Percentiles rank a stretch among this genome's conserved stretches.
Evolutionary conservation across 1,140 invertebrate genomes (phyloP).

Genomic region (Drosophila oshimai): DNA sequence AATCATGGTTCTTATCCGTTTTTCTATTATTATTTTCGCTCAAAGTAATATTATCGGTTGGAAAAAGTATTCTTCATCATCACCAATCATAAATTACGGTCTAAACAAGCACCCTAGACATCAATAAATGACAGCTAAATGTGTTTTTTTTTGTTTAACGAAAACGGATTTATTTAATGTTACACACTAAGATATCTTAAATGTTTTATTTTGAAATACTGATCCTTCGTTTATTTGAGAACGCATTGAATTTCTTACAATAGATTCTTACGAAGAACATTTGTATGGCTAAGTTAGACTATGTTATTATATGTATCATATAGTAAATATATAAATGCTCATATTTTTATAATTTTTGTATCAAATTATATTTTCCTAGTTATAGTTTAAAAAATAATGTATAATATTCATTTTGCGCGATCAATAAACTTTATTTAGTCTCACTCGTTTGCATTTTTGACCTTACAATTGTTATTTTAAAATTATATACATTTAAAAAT

Average conservation of each 20-base stretch:
- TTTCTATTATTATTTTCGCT: not conserved
- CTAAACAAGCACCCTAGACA: not conserved
- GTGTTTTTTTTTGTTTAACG: not conserved
- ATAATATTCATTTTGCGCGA: slow-evolving; percentile 38
- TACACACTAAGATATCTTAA: not conserved
- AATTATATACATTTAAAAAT: slow-evolving; percentile 13
- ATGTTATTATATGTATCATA: not conserved
- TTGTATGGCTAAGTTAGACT: not conserved
- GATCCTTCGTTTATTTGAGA: not conserved
- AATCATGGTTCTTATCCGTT: too few species aligned
- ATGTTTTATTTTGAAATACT: slow-evolving; percentile 2
- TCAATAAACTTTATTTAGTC: slow-evolving; percentile 50
- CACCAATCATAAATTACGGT: too few species aligned
- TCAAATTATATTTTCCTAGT: slow-evolving; percentile 41
- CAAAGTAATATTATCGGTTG: not conserved
- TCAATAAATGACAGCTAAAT: too few species aligned
- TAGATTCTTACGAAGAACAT: not conserved
- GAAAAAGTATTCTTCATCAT: not conserved
- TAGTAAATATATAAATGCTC: slow-evolving; percentile 13
- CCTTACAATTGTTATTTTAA: slow-evolving; percentile 11
- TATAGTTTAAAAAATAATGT: slow-evolving; percentile 11
- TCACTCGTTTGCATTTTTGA: slow-evolving; percentile 60
- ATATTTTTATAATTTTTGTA: slow-evolving; percentile 7
- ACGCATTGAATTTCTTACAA: not conserved
- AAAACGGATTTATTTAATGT: not conserved